Conservation (phyloP, 64 coral and sea anemone species). For the Pocillopora damicornis region DNA sequence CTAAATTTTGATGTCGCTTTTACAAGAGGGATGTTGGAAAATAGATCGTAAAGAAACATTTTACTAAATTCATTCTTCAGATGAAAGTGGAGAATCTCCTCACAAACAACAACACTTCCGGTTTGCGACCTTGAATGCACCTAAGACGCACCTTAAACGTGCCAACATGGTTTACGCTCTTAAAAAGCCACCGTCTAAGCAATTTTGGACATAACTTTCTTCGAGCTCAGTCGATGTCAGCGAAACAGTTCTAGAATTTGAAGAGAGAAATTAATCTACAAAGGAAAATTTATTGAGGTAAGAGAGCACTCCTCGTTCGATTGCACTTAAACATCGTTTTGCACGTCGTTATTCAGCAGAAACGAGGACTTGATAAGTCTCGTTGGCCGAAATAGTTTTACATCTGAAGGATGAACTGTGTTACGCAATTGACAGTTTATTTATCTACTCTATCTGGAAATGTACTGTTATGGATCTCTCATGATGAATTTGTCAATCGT, state of each 20-base stretch:
- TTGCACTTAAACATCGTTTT: not conserved
- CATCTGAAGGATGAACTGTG: too few relatives aligned
- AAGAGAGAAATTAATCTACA: not conserved
- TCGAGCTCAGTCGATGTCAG: not conserved
- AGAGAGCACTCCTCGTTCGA: not conserved
- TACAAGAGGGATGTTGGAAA: not conserved
- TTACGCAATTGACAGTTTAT: too few relatives aligned
- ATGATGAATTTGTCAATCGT: too few relatives aligned
- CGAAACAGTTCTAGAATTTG: not conserved
- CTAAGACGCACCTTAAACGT: not conserved
- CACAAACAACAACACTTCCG: not conserved
- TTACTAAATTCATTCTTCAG: not conserved
- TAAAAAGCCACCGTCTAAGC: not conserved
- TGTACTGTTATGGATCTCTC: too few relatives aligned
- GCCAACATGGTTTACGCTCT: not conserved
- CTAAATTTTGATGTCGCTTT: not conserved
- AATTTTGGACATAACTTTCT: not conserved
- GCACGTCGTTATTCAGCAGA: too few relatives aligned
- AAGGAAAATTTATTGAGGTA: not conserved
- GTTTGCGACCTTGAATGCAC: slow-evolving; percentile 5
- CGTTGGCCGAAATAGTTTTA: too few relatives aligned
- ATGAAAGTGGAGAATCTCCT: not conserved
- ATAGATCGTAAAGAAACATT: not conserved
- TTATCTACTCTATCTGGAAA: too few relatives aligned
- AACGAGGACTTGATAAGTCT: too few relatives aligned